phyloP scores from a whole-genome alignment of 2,888 invertebrate genomes.

The Helicoverpa assulta region DNA sequence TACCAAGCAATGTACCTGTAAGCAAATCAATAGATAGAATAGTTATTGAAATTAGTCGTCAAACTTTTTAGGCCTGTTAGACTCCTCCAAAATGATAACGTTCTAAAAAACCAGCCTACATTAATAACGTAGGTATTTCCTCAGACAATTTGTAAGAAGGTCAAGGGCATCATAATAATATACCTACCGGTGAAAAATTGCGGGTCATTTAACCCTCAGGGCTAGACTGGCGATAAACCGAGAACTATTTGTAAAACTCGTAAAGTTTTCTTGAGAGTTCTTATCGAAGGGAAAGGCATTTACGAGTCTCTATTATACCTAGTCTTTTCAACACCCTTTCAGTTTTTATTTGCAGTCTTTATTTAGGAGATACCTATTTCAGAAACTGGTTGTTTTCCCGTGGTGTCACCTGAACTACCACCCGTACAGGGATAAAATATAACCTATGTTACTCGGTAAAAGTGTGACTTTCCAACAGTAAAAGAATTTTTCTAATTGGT shows the following conservation, averaged over 20 bases:
- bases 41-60: too few species aligned
- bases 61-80: too few species aligned
- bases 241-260: constrained; percentile 43
- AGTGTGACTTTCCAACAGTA: too few species aligned
- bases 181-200: constrained; percentile 39
- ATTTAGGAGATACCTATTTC: background rate
- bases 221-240: constrained; percentile 37
- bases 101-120: constrained; percentile 1
- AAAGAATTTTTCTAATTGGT: too few species aligned
- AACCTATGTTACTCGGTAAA: too few species aligned
- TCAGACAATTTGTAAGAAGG: constrained; percentile 32
- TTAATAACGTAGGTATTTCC: constrained; percentile 16
- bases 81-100: too few species aligned
- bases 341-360: background rate
- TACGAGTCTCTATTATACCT: background rate
- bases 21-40: too few species aligned
- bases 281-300: constrained; percentile 30
- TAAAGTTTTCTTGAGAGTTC: constrained; percentile 36
- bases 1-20: too few species aligned
- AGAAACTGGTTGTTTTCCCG: background rate
- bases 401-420: too few species aligned
- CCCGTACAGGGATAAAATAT: too few species aligned
- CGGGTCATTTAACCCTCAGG: constrained; percentile 27
- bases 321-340: constrained; percentile 1
- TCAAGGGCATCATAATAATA: constrained; percentile 39